Evolutionary conservation across 2,888 invertebrate genomes (phyloP), one percentile per base, ranked within the genome.

Genomic region (Rotaria socialis): DNA sequence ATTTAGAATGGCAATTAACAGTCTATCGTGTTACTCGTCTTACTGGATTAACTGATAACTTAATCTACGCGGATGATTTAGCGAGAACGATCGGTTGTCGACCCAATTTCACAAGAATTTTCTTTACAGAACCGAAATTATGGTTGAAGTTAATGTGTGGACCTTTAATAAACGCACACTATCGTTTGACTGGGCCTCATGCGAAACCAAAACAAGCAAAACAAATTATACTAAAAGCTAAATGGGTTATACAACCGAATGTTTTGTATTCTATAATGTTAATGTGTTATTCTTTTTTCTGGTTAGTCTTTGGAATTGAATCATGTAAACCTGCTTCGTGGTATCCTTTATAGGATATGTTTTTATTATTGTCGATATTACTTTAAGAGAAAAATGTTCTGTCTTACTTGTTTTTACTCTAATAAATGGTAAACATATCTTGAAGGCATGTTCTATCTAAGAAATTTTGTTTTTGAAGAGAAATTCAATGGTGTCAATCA

Each of bases 1-100:
- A 80, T 80, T 47, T 80, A 43, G 47, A 80, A 47, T 80, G 75
- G 47, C 75, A 80, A 47, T 47, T 80, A 80, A 80, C 75, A 80
- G 24, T 47, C 10, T 80, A 80, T 80, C 43, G 75, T 19, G 47
- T n/a, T 5, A 47, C 43, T 47, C 75, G 75, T 43, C 7, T 80
- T 11, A 80, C 47, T 11, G 47, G 27, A 24, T 24, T 80, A 80
- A 80, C 75, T 11, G 75, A 80, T 43, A 47, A 80, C 43, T 80
- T 80, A 19, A 80, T 80, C 11, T 80, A 80, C 43, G 22, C 75
- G 22, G 75, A 80, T 80, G 75, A 80, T 80, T 43, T 80, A 41
- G 22, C 75, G 10, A 43, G 75, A 80, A 47, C 24, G 6, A 80
- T 80, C 7, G 75, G 47, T 22, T 80, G 75, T 47, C 7, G 75